phyloP scores from a whole-genome alignment of 1,140 invertebrate genomes.

The Papilio xuthus region DNA sequence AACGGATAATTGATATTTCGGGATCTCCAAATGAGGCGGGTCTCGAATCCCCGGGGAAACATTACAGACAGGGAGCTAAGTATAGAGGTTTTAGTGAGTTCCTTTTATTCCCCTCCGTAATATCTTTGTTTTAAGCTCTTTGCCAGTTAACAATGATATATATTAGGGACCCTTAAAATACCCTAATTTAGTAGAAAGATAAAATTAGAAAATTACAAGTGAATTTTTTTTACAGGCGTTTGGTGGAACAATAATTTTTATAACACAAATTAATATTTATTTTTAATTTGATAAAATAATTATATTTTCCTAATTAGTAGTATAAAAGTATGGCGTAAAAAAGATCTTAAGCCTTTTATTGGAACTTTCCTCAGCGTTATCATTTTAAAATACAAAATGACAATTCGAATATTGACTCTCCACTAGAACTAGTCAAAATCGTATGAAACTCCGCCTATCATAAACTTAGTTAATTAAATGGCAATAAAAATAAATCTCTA shows the following conservation, averaged over 20 bases:
- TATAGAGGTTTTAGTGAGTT: constrained; percentile 27
- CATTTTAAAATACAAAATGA: no score
- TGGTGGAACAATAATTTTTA: no score
- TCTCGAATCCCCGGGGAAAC: constrained; percentile 8
- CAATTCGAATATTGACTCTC: no score
- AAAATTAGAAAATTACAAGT: background rate
- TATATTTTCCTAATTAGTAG: no score
- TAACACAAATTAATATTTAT: no score
- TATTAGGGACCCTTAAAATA: constrained; percentile 1
- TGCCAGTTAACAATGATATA: constrained; percentile 31
- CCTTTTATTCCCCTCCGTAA: constrained; percentile 26
- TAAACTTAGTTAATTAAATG: background rate
- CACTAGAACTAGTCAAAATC: no score
- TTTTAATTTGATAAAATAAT: no score
- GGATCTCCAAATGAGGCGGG: background rate
- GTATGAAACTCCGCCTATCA: no score
- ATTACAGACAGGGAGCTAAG: constrained; percentile 17
- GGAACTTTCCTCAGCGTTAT: no score
- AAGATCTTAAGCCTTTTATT: no score
- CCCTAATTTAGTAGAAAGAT: background rate
- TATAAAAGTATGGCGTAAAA: no score
- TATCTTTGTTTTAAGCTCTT: constrained; percentile 32
- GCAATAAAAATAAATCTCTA: background rate
- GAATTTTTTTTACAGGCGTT: background rate
- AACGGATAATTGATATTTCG: constrained; percentile 11